Evolutionary conservation across 2,797 vertebrate genomes (phyloP).

Genomic region (Sarcophilus harrisii): DNA sequence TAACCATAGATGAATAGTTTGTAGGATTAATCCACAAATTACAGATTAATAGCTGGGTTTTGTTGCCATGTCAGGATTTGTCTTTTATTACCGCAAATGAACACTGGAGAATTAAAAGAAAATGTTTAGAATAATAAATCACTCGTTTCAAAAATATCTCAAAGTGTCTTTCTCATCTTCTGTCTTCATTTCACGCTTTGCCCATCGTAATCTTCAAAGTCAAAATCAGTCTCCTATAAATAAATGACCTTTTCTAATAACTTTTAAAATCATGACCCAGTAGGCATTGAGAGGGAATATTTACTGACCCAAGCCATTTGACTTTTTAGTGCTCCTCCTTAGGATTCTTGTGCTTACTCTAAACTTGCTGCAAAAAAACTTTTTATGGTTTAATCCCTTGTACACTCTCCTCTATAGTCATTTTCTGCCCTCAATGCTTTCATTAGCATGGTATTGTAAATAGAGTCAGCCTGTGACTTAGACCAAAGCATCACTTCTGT

Average conservation of each 20-base stretch:
- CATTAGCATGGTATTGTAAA: neutral
- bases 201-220: neutral
- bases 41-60: neutral
- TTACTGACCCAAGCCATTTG: neutral
- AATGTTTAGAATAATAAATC: neutral
- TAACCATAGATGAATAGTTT: slow-evolving; percentile 1
- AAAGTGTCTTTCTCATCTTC: neutral
- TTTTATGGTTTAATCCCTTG: neutral
- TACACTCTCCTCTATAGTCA: neutral
- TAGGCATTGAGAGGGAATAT: neutral
- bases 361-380: neutral
- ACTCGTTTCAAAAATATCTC: neutral
- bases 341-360: neutral
- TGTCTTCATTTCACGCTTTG: neutral
- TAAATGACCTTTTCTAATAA: neutral
- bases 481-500: neutral
- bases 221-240: neutral
- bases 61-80: neutral
- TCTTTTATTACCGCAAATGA: slow-evolving; percentile 9
- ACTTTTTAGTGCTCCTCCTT: neutral
- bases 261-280: neutral
- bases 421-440: neutral
- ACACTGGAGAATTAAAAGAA: neutral
- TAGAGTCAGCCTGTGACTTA: neutral
- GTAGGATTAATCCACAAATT: neutral